A percentile compares a stretch with the other conserved stretches of the same genome.
These are phyloP conservation scores for Patagioenas fasciata DNA, from an alignment of 2,113 vertebrate genomes.

Conservation along the genomic window DNA sequence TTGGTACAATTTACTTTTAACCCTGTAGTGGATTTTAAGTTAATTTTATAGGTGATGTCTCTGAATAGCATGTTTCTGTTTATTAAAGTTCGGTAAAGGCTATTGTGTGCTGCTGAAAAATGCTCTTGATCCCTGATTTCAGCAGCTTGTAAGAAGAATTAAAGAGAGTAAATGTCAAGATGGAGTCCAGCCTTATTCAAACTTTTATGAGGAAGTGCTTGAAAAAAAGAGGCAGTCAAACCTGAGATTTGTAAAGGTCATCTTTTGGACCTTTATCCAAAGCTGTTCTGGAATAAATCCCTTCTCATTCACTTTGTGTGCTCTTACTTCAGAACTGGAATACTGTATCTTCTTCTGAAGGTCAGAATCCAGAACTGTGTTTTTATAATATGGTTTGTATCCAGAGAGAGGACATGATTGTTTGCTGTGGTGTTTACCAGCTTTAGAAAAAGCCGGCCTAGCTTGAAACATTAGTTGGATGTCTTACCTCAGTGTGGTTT, in stretches of 20 bases:
- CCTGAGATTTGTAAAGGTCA: not conserved
- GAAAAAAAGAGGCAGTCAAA: not conserved
- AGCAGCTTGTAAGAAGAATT: not conserved
- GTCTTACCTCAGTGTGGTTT: not conserved
- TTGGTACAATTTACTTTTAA: not conserved
- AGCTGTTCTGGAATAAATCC: not conserved
- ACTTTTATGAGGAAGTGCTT: not conserved
- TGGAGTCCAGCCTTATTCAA: not conserved
- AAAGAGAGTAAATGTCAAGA: not conserved
- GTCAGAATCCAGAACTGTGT: not conserved
- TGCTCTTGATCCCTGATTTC: not conserved
- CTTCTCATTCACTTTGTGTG: not conserved
- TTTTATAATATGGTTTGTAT: not conserved
- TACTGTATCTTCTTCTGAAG: not conserved
- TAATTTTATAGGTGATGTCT: not conserved
- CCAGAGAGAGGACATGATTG: not conserved
- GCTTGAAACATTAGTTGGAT: not conserved
- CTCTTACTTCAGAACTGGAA: not conserved
- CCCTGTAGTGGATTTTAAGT: not conserved
- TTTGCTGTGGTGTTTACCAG: not conserved
- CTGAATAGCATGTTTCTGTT: not conserved
- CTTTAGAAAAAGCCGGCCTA: not conserved
- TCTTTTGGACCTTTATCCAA: not conserved
- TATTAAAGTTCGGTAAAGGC: not conserved
- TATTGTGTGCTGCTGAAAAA: not conserved